Base-by-base conservation (phyloP, 2,888 invertebrate genomes). In the Pheosia tremula region DNA sequence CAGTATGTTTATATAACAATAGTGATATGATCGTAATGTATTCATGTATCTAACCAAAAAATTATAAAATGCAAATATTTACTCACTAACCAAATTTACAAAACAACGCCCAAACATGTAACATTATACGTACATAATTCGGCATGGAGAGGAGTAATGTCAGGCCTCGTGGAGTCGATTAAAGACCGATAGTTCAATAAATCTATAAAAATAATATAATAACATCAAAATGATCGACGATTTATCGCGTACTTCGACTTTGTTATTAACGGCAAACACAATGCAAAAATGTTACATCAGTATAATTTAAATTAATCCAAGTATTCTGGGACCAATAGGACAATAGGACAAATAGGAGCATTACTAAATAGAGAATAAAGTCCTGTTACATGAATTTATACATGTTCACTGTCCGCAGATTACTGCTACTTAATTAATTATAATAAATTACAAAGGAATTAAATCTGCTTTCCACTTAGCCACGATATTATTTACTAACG, bases 1-100 rank as follows among this genome's bases (percentile, higher is more conserved):
- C 79, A 78, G 71, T 78, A 72, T 73, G 64, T 65, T 24, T 74
- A 74, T 60, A 70, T 69, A 67, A 76, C 74, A 69, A 76, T 80
- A 83, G 72, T 89, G 88, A 89, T 89, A 88, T 88, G 88, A 80
- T 81, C 77, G 66, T 78, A 81, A 71, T 71, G 75, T 79, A 71
- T 71, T 68, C 64, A 59, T 75, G 68, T 70, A 56, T 62, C 68
- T 10, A 53, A 53, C 69, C 72, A 77, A 79, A 78, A 75, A 79
- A 79, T 77, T 77, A 70, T 72, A 69, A 78, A 71, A 67, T 67
- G 72, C 74, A 59, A 43, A 74, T 74, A 71, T 75, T 73, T 79
- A 82, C 77, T 82, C 78, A 83, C 82, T 82, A 84, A 83, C 79
- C 78, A 74, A 82, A 67, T 69, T 62, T 63, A 63, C 58, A 76